Evolutionary conservation across 2,888 invertebrate species (phyloP).

Genomic region (Sphaerophoria rueppellii): DNA sequence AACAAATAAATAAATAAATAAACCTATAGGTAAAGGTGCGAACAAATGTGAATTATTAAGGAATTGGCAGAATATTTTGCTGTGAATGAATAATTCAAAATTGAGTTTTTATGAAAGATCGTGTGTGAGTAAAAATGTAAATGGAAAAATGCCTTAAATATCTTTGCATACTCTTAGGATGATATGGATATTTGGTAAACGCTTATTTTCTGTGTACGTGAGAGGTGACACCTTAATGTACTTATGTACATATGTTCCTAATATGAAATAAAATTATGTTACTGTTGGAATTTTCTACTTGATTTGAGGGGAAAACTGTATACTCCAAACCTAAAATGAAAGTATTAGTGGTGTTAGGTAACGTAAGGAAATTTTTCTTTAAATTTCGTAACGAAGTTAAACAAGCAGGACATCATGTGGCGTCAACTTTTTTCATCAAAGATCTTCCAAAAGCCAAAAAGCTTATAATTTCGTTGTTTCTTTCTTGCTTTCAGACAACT

Average conservation of each 20-base stretch:
- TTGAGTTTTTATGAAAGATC: background rate
- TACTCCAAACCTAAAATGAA: too few relatives aligned
- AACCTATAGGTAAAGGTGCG: background rate
- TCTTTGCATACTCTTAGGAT: constrained; percentile 8
- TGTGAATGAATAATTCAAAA: background rate
- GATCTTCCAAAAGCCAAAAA: background rate
- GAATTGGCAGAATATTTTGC: background rate
- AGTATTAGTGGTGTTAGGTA: too few relatives aligned
- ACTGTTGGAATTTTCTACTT: background rate
- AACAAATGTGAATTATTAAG: constrained; percentile 17
- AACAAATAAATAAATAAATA: too few relatives aligned
- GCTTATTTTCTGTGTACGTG: background rate
- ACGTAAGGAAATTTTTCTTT: too few relatives aligned
- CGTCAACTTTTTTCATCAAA: too few relatives aligned
- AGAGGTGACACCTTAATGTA: background rate
- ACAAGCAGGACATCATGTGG: too few relatives aligned
- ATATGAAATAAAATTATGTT: background rate
- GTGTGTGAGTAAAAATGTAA: background rate
- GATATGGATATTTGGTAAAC: background rate
- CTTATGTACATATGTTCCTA: background rate
- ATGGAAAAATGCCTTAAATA: background rate
- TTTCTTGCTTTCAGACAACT: constrained; percentile 88
- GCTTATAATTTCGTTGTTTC: background rate
- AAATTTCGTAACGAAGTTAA: too few relatives aligned
- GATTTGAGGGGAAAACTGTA: too few relatives aligned